phyloP scores from a whole-genome alignment of 2,113 vertebrate species.

The Athene cunicularia region DNA sequence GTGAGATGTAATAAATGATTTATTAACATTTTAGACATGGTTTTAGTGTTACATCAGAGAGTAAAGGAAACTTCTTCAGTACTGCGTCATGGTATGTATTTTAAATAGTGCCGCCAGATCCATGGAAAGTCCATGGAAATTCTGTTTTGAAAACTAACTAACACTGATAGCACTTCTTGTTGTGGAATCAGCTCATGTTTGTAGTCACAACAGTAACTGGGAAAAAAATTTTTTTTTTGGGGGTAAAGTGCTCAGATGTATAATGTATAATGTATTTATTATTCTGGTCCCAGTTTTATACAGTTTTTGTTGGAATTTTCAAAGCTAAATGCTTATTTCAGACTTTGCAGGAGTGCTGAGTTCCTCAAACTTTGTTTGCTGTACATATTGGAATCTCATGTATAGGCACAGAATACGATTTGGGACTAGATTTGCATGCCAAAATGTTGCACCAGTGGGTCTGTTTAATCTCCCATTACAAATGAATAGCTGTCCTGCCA shows the following conservation, averaged over 20 bases:
- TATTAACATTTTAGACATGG: neutral
- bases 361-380: neutral
- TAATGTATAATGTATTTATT: neutral
- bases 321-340: neutral
- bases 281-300: neutral
- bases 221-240: neutral
- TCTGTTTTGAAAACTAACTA: neutral
- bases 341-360: neutral
- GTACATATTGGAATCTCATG: fast-evolving
- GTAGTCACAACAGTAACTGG: neutral
- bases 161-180: neutral
- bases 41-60: neutral
- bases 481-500: neutral
- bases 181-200: neutral
- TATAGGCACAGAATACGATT: fast-evolving
- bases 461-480: neutral
- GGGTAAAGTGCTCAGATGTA: neutral
- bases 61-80: neutral
- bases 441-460: neutral
- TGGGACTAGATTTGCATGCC: neutral
- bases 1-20: neutral
- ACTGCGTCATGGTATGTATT: neutral
- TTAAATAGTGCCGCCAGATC: neutral
- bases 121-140: neutral
- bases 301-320: neutral